A percentile compares a stretch with the other conserved stretches of the same genome.
These are phyloP conservation scores for Parapristionchus giblindavisi DNA, from an alignment of 2,888 invertebrate genomes.

Conservation along the genomic window DNA sequence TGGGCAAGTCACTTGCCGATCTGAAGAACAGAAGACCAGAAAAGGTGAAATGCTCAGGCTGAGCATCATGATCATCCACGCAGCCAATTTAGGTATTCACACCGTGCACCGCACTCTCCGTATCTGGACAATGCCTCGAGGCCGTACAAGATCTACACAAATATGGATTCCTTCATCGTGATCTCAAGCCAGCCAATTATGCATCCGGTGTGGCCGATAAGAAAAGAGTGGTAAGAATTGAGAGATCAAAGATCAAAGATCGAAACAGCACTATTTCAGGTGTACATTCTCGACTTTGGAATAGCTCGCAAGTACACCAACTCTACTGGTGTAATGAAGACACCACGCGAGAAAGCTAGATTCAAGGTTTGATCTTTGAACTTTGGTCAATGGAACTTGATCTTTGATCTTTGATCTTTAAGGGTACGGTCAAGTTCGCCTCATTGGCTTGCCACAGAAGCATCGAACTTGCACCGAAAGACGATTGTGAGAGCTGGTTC, in stretches of 20 bases:
- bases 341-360: conserved; percentile 46
- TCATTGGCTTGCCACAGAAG: conserved; percentile 56
- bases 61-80: not conserved
- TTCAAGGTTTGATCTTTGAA: conserved; percentile 50
- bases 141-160: conserved; percentile 63
- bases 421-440: conserved; percentile 66
- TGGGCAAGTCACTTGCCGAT: conserved; percentile 56
- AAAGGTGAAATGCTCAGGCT: conserved; percentile 38
- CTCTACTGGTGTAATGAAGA: conserved; percentile 52
- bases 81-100: conserved; percentile 47
- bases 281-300: conserved; percentile 65
- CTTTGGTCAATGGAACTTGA: not conserved
- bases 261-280: not conserved
- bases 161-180: conserved; percentile 62
- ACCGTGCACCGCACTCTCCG: conserved; percentile 54
- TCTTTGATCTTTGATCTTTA: conserved; percentile 38
- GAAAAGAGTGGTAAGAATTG: conserved; percentile 33
- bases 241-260: not conserved
- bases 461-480: conserved; percentile 58
- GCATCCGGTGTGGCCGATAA: conserved; percentile 52
- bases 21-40: conserved; percentile 51
- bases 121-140: conserved; percentile 59
- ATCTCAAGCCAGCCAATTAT: conserved; percentile 62
- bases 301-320: conserved; percentile 59
- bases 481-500: conserved; percentile 66